A percentile compares a stretch with the other conserved stretches of the same genome.
These are phyloP conservation scores for Busarellus nigricollis DNA, from an alignment of 2,797 vertebrate genomes.

Conservation along the genomic window DNA sequence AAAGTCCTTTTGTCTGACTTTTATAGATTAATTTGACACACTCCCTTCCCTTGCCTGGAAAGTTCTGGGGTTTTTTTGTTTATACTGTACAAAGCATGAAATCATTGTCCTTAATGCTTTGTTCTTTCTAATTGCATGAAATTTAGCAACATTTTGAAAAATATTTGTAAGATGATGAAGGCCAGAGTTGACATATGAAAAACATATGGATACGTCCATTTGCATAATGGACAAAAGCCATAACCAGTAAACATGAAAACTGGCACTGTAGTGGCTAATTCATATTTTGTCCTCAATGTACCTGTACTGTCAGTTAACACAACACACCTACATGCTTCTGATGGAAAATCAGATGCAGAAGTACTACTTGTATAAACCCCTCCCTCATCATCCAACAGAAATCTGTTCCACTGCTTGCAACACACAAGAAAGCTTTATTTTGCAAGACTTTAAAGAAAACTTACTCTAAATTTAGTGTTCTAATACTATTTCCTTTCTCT, in stretches of 20 bases:
- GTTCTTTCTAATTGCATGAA: conserved; percentile 37
- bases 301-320: not conserved
- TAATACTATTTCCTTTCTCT: not conserved
- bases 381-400: not conserved
- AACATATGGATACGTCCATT: not conserved
- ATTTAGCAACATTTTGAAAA: conserved; percentile 23
- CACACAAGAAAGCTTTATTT: not conserved
- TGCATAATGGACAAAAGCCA: not conserved
- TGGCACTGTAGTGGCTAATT: not conserved
- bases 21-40: conserved; percentile 26
- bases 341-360: not conserved
- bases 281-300: not conserved
- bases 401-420: not conserved
- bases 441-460: not conserved
- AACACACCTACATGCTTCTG: not conserved
- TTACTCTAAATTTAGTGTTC: not conserved
- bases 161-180: conserved; percentile 18
- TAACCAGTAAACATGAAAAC: not conserved
- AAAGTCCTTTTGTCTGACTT: conserved; percentile 6
- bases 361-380: not conserved
- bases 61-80: not conserved
- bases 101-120: conserved; percentile 35
- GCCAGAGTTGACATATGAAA: not conserved
- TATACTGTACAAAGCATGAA: conserved; percentile 12
- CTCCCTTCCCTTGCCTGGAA: conserved; percentile 34